Conservation (phyloP, 2,797 vertebrate genomes). For the Schizopygopsis malacanthus region DNA sequence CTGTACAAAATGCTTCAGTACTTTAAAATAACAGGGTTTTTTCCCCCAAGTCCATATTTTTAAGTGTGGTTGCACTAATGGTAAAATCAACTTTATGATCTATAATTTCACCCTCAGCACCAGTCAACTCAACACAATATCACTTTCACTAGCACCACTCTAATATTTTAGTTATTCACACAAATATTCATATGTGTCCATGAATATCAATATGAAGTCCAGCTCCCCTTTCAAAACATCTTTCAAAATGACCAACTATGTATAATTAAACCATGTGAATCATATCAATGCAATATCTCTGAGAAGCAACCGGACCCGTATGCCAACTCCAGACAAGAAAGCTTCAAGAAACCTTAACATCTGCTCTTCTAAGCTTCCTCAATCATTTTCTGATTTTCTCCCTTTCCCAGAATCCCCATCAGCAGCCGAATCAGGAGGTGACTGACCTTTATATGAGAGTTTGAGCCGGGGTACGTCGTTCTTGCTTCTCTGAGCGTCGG, state of each 20-base stretch:
- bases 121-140: not conserved
- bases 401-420: not conserved
- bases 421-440: not conserved
- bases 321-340: not conserved
- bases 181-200: not conserved
- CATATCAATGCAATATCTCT: not conserved
- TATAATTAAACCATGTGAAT: slow-evolving; percentile 8
- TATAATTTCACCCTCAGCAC: not conserved
- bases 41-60: not conserved
- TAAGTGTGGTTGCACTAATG: not conserved
- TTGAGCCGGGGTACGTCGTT: slow-evolving; percentile 91
- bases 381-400: not conserved
- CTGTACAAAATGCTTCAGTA: not conserved
- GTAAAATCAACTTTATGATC: not conserved
- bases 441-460: slow-evolving; percentile 94
- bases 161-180: not conserved
- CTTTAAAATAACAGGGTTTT: not conserved
- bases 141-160: not conserved
- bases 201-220: not conserved
- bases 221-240: not conserved
- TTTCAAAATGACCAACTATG: not conserved
- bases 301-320: not conserved
- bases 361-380: not conserved
- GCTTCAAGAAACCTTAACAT: not conserved
- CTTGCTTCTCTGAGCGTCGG: slow-evolving; percentile 83